Conservation (phyloP, 2,888 invertebrate genomes). For the Atrina japonica region DNA sequence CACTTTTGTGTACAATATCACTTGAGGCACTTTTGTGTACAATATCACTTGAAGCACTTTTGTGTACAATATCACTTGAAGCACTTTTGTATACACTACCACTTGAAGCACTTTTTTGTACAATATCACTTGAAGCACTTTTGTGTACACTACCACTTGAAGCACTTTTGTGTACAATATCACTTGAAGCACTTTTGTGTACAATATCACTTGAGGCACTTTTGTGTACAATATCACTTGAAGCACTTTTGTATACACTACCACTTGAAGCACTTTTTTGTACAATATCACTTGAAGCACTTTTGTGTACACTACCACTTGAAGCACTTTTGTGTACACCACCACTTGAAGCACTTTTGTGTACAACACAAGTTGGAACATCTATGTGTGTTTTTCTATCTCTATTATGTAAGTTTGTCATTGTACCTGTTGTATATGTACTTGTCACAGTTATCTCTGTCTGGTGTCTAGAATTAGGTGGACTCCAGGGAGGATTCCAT, state of each 20-base stretch:
- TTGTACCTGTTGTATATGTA: too few relatives aligned
- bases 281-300: neutral
- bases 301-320: neutral
- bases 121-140: neutral
- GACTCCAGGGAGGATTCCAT: too few relatives aligned
- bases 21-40: neutral
- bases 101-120: neutral
- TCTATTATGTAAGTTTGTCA: conserved; percentile 1
- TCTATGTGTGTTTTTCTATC: neutral
- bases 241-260: neutral
- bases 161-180: too few relatives aligned
- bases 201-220: neutral
- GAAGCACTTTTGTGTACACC: too few relatives aligned
- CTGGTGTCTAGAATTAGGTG: too few relatives aligned
- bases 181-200: neutral
- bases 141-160: neutral
- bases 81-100: neutral
- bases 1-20: too few relatives aligned
- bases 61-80: neutral
- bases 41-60: neutral
- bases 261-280: neutral
- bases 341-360: neutral
- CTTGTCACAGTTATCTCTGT: too few relatives aligned
- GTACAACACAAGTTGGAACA: too few relatives aligned
- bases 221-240: too few relatives aligned